Base-by-base conservation (phyloP, 2,888 invertebrate species). In the Cremastinae sp. region DNA sequence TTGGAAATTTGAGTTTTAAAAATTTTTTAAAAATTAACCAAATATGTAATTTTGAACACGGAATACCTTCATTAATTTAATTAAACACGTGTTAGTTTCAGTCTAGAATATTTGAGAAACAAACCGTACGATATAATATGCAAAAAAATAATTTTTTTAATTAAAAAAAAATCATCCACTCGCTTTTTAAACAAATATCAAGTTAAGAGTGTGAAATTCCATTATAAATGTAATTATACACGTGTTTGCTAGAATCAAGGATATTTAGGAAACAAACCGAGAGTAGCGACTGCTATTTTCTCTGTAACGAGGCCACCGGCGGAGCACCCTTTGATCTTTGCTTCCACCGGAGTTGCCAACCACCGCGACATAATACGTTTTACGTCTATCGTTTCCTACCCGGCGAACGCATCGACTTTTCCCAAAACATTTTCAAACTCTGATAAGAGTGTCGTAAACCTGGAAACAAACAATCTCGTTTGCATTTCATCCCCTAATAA, bases 311-410 rank as follows among this genome's bases (percentile, higher is more conserved):
- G 75, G 66, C 75, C 70, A 71, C 49, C 70, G 69, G 53, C 62
- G 59, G 65, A 49, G 64, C 66, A 68, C 64, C 79, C 78, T 80
- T 80, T 80, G 80, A 80, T 80, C 80, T 80, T 78, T 43, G 47
- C 56, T 53, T 64, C 64, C 76, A 14, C 16, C 58, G 66, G 65
- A 75, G 64, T 70, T 79, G 66, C 74, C 73, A 58, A 72, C 69
- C 74, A 77, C 78, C 76, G 76, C 73, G 77, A 71, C 74, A 61
- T 79, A 75, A 79, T 78, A 73, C 74, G 68, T 78, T 79, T 78
- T 75, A 74, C 75, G 39, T 70, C 66, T 59, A 71, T 68, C 55
- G 66, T 68, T 72, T 71, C 61, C 69, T 58, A 62, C n/a, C 53
- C 45, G 56, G 20, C 53, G 65, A 70, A 69, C 69, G 12, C 47